Evolutionary conservation across 2,113 vertebrate genomes (phyloP).

Genomic region (Regulus satrapa): DNA sequence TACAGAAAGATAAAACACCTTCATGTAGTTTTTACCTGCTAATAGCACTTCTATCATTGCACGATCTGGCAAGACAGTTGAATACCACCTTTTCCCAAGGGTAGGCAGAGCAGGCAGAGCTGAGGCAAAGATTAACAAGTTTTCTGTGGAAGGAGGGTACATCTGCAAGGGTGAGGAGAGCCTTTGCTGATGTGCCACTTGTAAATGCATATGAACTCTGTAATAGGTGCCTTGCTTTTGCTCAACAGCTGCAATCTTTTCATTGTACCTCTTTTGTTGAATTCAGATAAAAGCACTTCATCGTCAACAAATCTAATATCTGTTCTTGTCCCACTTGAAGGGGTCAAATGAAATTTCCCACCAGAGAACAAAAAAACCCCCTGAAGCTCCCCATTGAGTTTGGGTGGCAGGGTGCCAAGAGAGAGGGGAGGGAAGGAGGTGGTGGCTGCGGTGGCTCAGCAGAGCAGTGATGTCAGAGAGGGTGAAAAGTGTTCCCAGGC

Average conservation of each 20-base stretch:
- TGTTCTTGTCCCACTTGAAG: slow-evolving; percentile 54
- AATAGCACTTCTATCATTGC: not conserved
- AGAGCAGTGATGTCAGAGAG: not conserved
- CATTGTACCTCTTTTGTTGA: slow-evolving; percentile 16
- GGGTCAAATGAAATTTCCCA: slow-evolving; percentile 59
- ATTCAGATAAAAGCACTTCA: slow-evolving; percentile 51
- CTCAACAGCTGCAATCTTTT: slow-evolving; percentile 59
- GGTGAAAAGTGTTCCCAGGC: not conserved
- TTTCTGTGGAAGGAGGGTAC: not conserved
- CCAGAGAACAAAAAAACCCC: slow-evolving; percentile 9
- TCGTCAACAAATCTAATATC: slow-evolving; percentile 51
- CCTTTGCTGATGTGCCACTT: slow-evolving; percentile 48
- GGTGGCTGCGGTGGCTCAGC: not conserved
- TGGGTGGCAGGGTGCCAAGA: not conserved
- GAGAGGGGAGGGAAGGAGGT: not conserved
- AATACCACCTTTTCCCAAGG: slow-evolving; percentile 45
- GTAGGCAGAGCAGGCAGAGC: slow-evolving; percentile 44
- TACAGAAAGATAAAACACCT: not conserved
- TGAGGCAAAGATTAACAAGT: slow-evolving; percentile 40
- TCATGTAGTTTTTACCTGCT: not conserved
- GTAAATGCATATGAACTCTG: slow-evolving; percentile 43
- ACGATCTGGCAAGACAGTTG: slow-evolving; percentile 41
- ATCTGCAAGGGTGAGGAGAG: slow-evolving; percentile 29
- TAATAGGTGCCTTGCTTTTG: not conserved
- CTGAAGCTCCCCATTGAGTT: not conserved